Evolutionary conservation across 1,140 invertebrate species (phyloP).

Genomic region (Macrosteles quadrilineatus): DNA sequence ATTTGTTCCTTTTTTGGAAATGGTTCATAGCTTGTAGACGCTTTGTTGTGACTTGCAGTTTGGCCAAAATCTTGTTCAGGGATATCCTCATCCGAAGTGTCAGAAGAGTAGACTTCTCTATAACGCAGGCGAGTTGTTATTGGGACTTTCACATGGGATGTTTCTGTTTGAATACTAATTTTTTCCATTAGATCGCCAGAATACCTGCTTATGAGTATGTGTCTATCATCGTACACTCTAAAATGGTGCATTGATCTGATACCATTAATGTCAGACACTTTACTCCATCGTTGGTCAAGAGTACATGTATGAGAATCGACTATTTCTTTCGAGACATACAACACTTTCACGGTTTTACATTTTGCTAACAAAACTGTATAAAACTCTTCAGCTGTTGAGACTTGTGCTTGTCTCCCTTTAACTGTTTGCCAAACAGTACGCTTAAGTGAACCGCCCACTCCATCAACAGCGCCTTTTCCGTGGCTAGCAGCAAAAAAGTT

Average conservation of each 20-base stretch:
- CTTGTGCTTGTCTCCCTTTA: constrained; percentile 1
- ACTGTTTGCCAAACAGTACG: constrained; percentile 1
- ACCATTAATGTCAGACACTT: constrained; percentile 1
- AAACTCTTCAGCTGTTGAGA: constrained; percentile 1
- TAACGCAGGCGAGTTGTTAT: neutral
- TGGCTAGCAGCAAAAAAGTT: constrained; percentile 1
- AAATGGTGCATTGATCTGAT: neutral
- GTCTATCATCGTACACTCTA: constrained; percentile 1
- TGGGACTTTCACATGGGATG: constrained; percentile 1
- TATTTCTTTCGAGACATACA: constrained; percentile 1
- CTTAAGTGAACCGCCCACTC: constrained; percentile 1
- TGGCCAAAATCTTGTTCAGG: constrained; percentile 1
- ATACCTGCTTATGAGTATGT: neutral
- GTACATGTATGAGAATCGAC: too few species aligned
- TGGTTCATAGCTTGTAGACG: neutral
- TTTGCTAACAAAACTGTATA: neutral
- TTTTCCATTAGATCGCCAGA: neutral
- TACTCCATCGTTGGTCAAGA: constrained; percentile 1
- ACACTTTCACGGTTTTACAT: neutral
- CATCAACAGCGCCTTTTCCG: constrained; percentile 1
- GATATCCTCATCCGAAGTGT: neutral
- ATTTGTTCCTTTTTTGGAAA: constrained; percentile 2
- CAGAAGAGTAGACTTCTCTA: neutral
- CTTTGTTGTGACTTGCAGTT: neutral
- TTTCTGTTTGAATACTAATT: neutral